Percentiles rank a stretch among this genome's conserved stretches.
Conservation (phyloP, 2,888 invertebrate genomes). For the Limnephilus rhombicus region DNA sequence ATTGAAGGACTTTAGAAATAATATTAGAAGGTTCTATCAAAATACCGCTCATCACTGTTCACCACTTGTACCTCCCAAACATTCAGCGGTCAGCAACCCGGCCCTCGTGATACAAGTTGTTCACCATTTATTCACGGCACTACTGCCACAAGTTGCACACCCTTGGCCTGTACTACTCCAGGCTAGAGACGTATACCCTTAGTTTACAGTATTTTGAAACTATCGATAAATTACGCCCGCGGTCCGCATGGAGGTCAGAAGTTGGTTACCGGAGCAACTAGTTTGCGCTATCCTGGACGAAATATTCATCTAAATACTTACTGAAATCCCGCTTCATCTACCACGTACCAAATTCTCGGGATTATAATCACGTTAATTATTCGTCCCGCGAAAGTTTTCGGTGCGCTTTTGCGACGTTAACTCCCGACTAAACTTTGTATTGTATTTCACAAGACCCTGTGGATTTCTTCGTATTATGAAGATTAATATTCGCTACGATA, state of each 20-base stretch:
- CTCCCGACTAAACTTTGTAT: not conserved
- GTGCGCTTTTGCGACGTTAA: not conserved
- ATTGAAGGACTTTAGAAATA: not conserved
- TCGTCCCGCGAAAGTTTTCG: not conserved
- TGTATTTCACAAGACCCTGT: not conserved
- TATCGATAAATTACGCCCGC: slow-evolving; percentile 51
- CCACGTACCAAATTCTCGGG: not conserved
- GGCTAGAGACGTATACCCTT: not conserved
- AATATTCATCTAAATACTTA: not conserved
- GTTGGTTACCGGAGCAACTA: slow-evolving; percentile 32
- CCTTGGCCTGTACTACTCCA: not conserved
- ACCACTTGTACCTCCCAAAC: not conserved
- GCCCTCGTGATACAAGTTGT: not conserved
- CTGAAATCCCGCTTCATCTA: not conserved
- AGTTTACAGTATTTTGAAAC: slow-evolving; percentile 25
- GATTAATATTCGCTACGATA: not conserved
- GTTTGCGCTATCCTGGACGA: not conserved
- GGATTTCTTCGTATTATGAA: not conserved
- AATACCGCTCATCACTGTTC: not conserved
- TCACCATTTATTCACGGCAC: not conserved
- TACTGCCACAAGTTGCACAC: not conserved
- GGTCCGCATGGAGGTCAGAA: slow-evolving; percentile 32
- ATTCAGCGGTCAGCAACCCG: not conserved
- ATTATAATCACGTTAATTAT: not conserved
- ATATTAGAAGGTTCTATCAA: too few relatives aligned